Conservation (phyloP, 2,797 vertebrate genomes). For the Pipistrellus pygmaeus region DNA sequence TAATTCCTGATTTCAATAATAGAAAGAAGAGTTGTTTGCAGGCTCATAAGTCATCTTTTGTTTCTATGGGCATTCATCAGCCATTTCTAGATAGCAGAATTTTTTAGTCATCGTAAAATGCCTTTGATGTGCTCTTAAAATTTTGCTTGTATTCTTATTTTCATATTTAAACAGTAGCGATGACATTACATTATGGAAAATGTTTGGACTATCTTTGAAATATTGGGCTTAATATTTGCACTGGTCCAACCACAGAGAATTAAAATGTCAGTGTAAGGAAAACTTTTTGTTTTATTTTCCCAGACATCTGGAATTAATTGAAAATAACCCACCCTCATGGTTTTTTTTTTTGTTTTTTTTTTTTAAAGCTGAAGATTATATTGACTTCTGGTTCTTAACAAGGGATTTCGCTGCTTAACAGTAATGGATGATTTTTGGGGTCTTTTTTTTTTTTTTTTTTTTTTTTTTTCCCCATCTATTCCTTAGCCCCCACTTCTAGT, state of each 20-base stretch:
- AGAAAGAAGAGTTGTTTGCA: constrained; percentile 87
- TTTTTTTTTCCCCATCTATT: not conserved
- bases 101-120: constrained; percentile 65
- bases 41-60: constrained; percentile 80
- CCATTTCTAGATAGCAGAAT: constrained; percentile 63
- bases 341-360: not conserved
- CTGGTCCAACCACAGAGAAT: constrained; percentile 42
- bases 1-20: constrained; percentile 87
- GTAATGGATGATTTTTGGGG: not conserved
- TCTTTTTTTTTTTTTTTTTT: not conserved
- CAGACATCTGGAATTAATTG: constrained; percentile 56
- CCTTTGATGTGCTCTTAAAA: constrained; percentile 55
- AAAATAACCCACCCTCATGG: not conserved
- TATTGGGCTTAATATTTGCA: constrained; percentile 68
- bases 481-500: not conserved
- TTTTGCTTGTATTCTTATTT: constrained; percentile 64
- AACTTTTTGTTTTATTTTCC: constrained; percentile 67
- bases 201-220: constrained; percentile 66
- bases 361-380: constrained; percentile 38
- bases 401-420: constrained; percentile 62
- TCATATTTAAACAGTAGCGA: constrained; percentile 55
- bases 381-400: constrained; percentile 59
- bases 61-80: constrained; percentile 84
- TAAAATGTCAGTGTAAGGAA: constrained; percentile 68
- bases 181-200: constrained; percentile 64